A percentile compares a stretch with the other conserved stretches of the same genome.
Conservation (phyloP, 1,140 invertebrate species). For the Delia radicum region DNA sequence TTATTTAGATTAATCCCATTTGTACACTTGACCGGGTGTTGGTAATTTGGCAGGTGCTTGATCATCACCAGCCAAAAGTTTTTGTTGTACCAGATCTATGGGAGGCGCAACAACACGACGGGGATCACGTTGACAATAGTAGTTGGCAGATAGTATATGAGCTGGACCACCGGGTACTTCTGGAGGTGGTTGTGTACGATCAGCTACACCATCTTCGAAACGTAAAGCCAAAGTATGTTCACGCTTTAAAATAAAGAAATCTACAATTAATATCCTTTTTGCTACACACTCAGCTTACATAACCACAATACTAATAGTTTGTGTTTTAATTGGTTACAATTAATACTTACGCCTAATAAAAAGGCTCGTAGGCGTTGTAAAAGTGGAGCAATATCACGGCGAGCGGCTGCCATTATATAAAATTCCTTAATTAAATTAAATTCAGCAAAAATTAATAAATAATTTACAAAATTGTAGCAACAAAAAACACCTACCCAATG, state of each 20-base stretch:
- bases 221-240: slow-evolving; percentile 65
- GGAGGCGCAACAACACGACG: slow-evolving; percentile 73
- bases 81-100: slow-evolving; percentile 58
- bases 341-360: slow-evolving; percentile 61
- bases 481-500: not conserved
- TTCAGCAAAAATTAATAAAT: not conserved
- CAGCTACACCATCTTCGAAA: slow-evolving; percentile 63
- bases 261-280: not conserved
- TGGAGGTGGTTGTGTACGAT: slow-evolving; percentile 74
- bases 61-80: slow-evolving; percentile 33
- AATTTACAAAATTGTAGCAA: not conserved
- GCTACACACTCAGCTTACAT: not conserved
- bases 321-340: not conserved
- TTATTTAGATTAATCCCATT: slow-evolving; percentile 58
- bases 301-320: not conserved
- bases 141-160: slow-evolving; percentile 72
- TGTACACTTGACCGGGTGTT: slow-evolving; percentile 60
- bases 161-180: slow-evolving; percentile 72
- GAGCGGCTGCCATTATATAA: slow-evolving; percentile 31
- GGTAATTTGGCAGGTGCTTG: slow-evolving; percentile 41
- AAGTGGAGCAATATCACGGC: slow-evolving; percentile 63
- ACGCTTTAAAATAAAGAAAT: slow-evolving; percentile 56
- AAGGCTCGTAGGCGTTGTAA: slow-evolving; percentile 63
- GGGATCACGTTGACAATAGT: slow-evolving; percentile 76
- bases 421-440: not conserved